Percentiles rank a stretch among this genome's conserved stretches.
Evolutionary conservation across 2,113 vertebrate genomes (phyloP).

Genomic region (Platysteira castanea): DNA sequence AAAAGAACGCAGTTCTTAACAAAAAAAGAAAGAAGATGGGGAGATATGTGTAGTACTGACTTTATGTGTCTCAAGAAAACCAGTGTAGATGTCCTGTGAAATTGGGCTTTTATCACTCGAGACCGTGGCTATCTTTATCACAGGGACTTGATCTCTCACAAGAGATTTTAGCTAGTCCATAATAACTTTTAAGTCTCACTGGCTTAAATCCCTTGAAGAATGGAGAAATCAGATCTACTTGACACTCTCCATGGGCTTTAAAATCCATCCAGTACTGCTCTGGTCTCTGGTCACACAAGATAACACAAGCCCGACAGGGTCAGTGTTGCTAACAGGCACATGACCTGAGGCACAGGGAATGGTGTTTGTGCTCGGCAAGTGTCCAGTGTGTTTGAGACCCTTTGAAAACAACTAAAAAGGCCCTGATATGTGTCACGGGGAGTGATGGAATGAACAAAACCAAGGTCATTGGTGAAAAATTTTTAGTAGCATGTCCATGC

Average conservation of each 20-base stretch:
- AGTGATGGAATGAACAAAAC: rapidly evolving
- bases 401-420: not conserved
- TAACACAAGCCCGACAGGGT: not conserved
- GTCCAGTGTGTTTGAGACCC: not conserved
- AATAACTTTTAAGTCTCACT: not conserved
- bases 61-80: not conserved
- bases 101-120: conserved; percentile 44
- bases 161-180: conserved; percentile 12
- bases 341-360: not conserved
- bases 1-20: not conserved
- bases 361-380: not conserved
- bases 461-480: not conserved
- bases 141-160: not conserved
- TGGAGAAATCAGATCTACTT: not conserved
- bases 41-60: not conserved
- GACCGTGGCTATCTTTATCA: conserved; percentile 21
- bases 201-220: not conserved
- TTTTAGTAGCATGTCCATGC: not conserved
- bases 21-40: not conserved
- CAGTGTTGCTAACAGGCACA: not conserved
- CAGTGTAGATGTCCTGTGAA: conserved; percentile 18
- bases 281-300: not conserved
- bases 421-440: not conserved
- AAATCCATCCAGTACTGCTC: not conserved
- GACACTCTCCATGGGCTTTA: not conserved